Evolutionary conservation across 2,888 invertebrate species (phyloP).

Genomic region (Dioctria rufipes): DNA sequence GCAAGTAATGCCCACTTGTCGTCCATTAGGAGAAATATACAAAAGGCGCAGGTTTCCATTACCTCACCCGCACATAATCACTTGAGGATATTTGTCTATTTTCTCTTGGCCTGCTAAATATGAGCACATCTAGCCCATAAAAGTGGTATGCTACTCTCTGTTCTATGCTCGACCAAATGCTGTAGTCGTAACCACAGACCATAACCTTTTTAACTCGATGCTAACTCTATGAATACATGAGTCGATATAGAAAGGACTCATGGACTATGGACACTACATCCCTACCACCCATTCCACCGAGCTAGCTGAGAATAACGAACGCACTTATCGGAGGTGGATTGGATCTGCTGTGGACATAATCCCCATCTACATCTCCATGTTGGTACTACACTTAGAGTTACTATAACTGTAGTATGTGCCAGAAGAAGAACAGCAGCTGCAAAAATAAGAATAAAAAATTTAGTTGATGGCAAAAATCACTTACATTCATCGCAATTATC

Average conservation of each 20-base stretch:
- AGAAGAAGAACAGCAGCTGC: conserved; percentile 14
- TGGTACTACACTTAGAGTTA: background rate
- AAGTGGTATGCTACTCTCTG: conserved; percentile 14
- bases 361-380: background rate
- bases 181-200: conserved; percentile 30
- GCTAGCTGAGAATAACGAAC: background rate
- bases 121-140: conserved; percentile 37
- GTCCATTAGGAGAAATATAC: conserved; percentile 58
- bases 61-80: conserved; percentile 56
- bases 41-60: conserved; percentile 58
- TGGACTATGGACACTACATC: background rate
- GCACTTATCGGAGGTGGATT: background rate
- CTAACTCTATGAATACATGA: conserved; percentile 26
- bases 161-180: background rate
- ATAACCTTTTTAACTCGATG: conserved; percentile 47
- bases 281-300: background rate
- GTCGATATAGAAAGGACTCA: conserved; percentile 31
- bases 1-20: conserved; percentile 60
- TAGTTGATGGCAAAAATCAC: conserved; percentile 65
- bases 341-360: conserved; percentile 5
- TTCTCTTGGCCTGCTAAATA: conserved; percentile 34
- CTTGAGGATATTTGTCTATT: conserved; percentile 45
- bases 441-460: conserved; percentile 51
- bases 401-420: background rate
- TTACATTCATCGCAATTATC: conserved; percentile 80